A percentile compares a stretch with the other conserved stretches of the same genome.
phyloP scores from a whole-genome alignment of 2,113 vertebrate species.

The Rhinichthys klamathensis region DNA sequence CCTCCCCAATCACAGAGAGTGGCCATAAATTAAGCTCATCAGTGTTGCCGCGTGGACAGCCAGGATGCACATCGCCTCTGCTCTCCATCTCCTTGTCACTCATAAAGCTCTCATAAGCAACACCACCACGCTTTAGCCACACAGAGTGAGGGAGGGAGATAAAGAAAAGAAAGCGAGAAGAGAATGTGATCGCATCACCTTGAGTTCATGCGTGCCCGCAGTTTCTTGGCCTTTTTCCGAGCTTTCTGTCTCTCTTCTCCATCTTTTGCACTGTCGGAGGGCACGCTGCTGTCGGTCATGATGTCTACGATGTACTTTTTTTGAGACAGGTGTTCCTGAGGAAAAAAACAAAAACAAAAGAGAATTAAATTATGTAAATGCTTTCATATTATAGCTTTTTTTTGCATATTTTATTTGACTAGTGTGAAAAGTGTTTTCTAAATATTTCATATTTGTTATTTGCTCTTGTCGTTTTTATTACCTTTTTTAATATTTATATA shows the following conservation, averaged over 20 bases:
- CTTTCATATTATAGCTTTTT: neutral
- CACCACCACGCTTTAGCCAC: slow-evolving; percentile 56
- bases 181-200: slow-evolving; percentile 76
- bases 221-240: slow-evolving; percentile 94
- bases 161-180: slow-evolving; percentile 6
- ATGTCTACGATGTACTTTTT: slow-evolving; percentile 97
- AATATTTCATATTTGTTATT: neutral
- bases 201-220: slow-evolving; percentile 94
- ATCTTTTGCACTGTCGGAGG: slow-evolving; percentile 83
- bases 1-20: slow-evolving; percentile 97
- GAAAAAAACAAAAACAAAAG: neutral
- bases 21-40: slow-evolving; percentile 98
- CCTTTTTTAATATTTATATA: too few species aligned
- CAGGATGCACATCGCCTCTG: slow-evolving; percentile 82
- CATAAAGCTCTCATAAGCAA: slow-evolving; percentile 63
- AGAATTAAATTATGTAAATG: neutral
- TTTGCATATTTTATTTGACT: neutral
- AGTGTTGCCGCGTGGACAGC: slow-evolving; percentile 83
- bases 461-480: too few species aligned
- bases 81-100: slow-evolving; percentile 76
- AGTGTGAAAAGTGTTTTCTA: neutral
- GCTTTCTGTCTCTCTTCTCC: slow-evolving; percentile 92
- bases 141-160: neutral
- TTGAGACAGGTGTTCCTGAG: slow-evolving; percentile 93
- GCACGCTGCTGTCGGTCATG: slow-evolving; percentile 84